phyloP scores from a whole-genome alignment of 2,888 invertebrate genomes.

The Stenichneumon culpator region DNA sequence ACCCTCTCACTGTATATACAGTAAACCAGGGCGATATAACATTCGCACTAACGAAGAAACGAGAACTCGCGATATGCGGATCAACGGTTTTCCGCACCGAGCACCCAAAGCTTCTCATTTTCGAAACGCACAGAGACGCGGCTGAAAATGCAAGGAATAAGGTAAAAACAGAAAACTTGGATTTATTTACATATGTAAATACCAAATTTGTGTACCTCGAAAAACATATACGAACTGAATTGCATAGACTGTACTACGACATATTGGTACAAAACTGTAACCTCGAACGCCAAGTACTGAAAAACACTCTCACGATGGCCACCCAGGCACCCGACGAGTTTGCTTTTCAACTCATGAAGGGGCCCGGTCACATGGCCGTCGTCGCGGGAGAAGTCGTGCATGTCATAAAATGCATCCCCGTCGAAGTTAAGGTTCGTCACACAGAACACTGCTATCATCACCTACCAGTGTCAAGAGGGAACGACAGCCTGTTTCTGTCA shows the following conservation, averaged over 20 bases:
- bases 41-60: constrained; percentile 14
- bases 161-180: neutral
- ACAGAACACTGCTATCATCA: constrained; percentile 66
- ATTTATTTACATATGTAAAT: neutral
- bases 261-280: constrained; percentile 68
- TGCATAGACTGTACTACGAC: neutral
- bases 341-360: constrained; percentile 71
- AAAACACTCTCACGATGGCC: constrained; percentile 71
- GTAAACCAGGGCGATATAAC: neutral
- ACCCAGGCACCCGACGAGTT: constrained; percentile 73
- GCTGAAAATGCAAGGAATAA: neutral
- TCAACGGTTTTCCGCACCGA: neutral
- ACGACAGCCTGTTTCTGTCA: no score
- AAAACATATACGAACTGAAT: neutral
- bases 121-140: neutral
- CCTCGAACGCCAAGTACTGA: constrained; percentile 72
- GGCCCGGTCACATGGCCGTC: constrained; percentile 73
- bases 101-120: neutral
- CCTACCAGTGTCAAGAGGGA: constrained; percentile 68
- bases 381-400: constrained; percentile 74
- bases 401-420: constrained; percentile 12
- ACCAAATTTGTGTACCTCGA: neutral
- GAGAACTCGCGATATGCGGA: neutral
- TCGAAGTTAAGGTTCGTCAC: constrained; percentile 43
- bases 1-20: no score